Evolutionary conservation across 2,888 invertebrate genomes (phyloP).

Genomic region (Sminthurinus aureus): DNA sequence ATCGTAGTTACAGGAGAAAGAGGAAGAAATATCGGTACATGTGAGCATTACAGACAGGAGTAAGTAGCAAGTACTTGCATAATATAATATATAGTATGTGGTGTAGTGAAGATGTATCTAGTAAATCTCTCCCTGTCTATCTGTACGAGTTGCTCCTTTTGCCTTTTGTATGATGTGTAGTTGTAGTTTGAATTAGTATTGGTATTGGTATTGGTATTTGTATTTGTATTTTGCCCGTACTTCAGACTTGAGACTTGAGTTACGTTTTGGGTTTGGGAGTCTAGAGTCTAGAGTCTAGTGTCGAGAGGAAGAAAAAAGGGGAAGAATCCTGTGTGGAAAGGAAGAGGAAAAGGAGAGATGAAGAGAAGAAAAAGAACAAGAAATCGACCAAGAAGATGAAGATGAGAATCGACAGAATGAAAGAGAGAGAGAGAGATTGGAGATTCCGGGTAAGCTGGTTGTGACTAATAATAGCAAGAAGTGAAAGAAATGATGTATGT

Average conservation of each 20-base stretch:
- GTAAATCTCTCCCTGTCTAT: background rate
- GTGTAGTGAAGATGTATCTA: background rate
- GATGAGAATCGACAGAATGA: slow-evolving; percentile 25
- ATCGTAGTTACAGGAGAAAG: background rate
- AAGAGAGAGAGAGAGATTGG: slow-evolving; percentile 31
- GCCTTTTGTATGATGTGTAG: background rate
- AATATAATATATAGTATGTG: background rate
- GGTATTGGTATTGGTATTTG: background rate
- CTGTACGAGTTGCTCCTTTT: too few species aligned
- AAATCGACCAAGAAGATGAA: slow-evolving; percentile 18
- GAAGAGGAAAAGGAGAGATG: background rate
- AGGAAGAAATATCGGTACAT: too few species aligned
- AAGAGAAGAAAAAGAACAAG: slow-evolving; percentile 14
- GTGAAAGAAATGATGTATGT: slow-evolving; percentile 58
- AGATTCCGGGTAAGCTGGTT: slow-evolving; percentile 43
- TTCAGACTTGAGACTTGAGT: background rate
- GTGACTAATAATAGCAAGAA: slow-evolving; percentile 58
- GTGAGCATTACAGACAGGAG: too few species aligned
- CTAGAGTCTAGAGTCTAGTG: too few species aligned
- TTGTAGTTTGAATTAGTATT: background rate
- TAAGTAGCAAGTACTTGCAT: background rate
- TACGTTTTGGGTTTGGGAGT: background rate
- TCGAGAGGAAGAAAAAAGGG: slow-evolving; percentile 3
- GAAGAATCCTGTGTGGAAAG: background rate
- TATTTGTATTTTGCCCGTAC: background rate